A percentile compares a stretch with the other conserved stretches of the same genome.
phyloP scores from a whole-genome alignment of 2,888 invertebrate species.

The Timema cristinae region DNA sequence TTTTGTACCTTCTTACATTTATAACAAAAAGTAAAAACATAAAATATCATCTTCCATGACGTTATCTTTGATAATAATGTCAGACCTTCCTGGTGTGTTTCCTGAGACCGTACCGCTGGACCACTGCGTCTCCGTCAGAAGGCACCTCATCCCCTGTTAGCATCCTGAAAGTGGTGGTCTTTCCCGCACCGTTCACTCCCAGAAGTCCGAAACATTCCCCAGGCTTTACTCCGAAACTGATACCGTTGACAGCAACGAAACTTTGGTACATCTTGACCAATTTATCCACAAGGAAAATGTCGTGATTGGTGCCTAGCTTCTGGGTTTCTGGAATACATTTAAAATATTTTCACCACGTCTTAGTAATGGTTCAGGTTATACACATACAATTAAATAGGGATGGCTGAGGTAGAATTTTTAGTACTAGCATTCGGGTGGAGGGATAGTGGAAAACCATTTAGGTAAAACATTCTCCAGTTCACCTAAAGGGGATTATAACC shows the following conservation, averaged over 20 bases:
- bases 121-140: constrained; percentile 44
- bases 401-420: too few relatives aligned
- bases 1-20: too few relatives aligned
- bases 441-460: too few relatives aligned
- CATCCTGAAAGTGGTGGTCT: constrained; percentile 54
- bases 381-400: neutral
- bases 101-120: constrained; percentile 45
- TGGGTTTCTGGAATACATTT: neutral
- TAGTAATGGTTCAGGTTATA: neutral
- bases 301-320: constrained; percentile 30
- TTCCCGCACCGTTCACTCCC: constrained; percentile 54
- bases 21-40: too few relatives aligned
- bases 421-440: too few relatives aligned
- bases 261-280: constrained; percentile 57
- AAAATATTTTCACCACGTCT: neutral
- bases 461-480: too few relatives aligned
- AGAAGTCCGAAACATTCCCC: constrained; percentile 48
- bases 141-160: constrained; percentile 49
- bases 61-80: too few relatives aligned
- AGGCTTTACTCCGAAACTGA: constrained; percentile 61
- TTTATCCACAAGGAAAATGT: constrained; percentile 55
- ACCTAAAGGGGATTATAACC: too few relatives aligned
- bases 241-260: constrained; percentile 57
- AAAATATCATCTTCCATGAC: too few relatives aligned
- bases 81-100: constrained; percentile 23